Evolutionary conservation across 64 coral and sea anemone genomes (phyloP).

Genomic region (Exaiptasia diaphana): DNA sequence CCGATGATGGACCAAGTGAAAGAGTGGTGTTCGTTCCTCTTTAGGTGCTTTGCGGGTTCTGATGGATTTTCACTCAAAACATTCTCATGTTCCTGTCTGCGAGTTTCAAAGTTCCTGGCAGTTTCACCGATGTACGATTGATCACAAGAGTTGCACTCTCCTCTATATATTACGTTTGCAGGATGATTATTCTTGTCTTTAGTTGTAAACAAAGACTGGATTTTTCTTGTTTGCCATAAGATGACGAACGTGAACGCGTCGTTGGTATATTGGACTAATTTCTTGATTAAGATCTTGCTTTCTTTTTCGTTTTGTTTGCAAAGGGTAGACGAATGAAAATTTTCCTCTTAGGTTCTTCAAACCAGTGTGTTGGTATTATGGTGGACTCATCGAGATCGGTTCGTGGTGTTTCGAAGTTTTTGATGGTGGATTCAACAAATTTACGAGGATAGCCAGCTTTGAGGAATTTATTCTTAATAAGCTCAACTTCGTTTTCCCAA

Average conservation of each 20-base stretch:
- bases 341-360: neutral
- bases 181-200: conserved; percentile 51
- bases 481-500: neutral
- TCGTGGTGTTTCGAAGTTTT: neutral
- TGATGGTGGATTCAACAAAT: neutral
- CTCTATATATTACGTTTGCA: conserved; percentile 9
- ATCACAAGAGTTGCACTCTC: conserved; percentile 24
- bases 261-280: neutral
- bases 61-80: neutral
- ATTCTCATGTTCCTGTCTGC: conserved; percentile 12
- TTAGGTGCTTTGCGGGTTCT: neutral
- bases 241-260: conserved; percentile 8
- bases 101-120: conserved; percentile 4
- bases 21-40: neutral
- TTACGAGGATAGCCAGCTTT: neutral
- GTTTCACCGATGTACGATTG: conserved; percentile 22
- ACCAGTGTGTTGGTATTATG: too few species aligned
- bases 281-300: conserved; percentile 10
- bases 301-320: neutral
- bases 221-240: conserved; percentile 31
- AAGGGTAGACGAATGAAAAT: neutral
- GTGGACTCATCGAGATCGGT: too few species aligned
- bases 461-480: neutral
- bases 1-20: neutral
- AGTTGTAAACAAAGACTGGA: conserved; percentile 17